Percentiles rank a stretch among this genome's conserved stretches.
Evolutionary conservation across 2,888 invertebrate genomes (phyloP).

Genomic region (Nowickia ferox): DNA sequence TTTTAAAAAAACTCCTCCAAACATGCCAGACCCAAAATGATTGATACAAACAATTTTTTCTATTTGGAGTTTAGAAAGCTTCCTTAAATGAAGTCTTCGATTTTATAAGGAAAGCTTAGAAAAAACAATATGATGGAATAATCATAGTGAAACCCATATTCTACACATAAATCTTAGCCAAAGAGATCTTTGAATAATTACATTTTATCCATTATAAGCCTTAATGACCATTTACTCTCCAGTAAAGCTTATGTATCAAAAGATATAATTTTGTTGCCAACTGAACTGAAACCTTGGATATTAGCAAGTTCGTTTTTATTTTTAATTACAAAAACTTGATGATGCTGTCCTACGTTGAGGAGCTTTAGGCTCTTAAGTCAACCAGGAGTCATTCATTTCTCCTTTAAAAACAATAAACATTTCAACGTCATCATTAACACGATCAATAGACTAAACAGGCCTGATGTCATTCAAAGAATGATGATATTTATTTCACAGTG

Average conservation of each 20-base stretch:
- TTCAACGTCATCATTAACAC: slow-evolving; percentile 65
- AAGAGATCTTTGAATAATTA: no score
- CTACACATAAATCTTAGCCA: no score
- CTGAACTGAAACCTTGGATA: slow-evolving; percentile 4
- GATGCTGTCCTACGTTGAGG: slow-evolving; percentile 4
- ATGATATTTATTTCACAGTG: slow-evolving; percentile 7
- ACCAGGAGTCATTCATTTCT: slow-evolving; percentile 37
- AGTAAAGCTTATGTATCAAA: neutral
- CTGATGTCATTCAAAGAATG: slow-evolving; percentile 28
- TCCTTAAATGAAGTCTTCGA: no score
- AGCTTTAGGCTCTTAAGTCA: neutral
- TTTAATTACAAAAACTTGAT: slow-evolving; percentile 26
- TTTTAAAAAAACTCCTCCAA: no score
- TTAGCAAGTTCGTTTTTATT: neutral
- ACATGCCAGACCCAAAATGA: no score
- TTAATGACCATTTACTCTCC: no score
- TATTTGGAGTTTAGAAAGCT: no score
- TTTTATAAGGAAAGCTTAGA: no score
- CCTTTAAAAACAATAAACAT: slow-evolving; percentile 49
- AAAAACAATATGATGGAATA: no score
- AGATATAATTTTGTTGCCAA: slow-evolving; percentile 17
- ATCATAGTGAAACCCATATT: no score
- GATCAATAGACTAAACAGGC: slow-evolving; percentile 47
- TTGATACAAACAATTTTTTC: no score
- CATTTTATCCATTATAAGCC: no score